Percentiles rank a stretch among this genome's conserved stretches.
These are phyloP conservation scores for Spermophilus dauricus DNA, from an alignment of 2,113 vertebrate species.

Conservation along the genomic window DNA sequence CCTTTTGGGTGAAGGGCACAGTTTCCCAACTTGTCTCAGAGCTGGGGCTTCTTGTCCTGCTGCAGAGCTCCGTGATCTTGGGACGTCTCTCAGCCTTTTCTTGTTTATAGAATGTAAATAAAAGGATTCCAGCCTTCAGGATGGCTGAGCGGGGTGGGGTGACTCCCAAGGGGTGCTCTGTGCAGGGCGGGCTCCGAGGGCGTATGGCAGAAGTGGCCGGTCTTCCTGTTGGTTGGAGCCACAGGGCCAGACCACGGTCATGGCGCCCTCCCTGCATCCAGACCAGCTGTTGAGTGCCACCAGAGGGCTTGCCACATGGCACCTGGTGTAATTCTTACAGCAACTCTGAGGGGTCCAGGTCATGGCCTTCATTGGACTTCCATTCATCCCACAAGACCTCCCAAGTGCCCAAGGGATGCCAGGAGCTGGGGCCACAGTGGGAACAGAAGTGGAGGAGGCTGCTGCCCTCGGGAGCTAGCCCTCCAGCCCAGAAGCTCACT, in stretches of 20 bases:
- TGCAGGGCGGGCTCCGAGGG: not conserved
- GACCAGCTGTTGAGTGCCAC: not conserved
- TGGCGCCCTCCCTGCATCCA: accelerated
- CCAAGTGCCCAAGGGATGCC: accelerated
- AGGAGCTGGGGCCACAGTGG: not conserved
- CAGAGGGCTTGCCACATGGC: accelerated
- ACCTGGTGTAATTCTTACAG: accelerated
- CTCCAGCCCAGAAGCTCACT: accelerated
- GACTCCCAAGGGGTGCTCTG: accelerated
- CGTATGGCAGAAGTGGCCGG: not conserved
- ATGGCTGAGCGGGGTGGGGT: not conserved
- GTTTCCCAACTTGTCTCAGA: not conserved
- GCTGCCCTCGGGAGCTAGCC: accelerated
- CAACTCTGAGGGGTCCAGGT: accelerated
- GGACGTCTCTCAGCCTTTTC: not conserved
- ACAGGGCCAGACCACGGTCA: accelerated
- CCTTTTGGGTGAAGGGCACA: not conserved
- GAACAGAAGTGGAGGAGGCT: accelerated
- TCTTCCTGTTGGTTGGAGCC: not conserved
- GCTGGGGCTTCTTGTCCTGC: no score
- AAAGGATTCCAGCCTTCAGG: not conserved
- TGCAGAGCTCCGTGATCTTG: not conserved
- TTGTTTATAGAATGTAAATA: accelerated
- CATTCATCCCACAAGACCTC: not conserved
- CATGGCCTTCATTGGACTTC: not conserved